These are phyloP conservation scores for Drosophila sechellia DNA, from an alignment of 1,140 invertebrate species.

Conservation along the genomic window DNA sequence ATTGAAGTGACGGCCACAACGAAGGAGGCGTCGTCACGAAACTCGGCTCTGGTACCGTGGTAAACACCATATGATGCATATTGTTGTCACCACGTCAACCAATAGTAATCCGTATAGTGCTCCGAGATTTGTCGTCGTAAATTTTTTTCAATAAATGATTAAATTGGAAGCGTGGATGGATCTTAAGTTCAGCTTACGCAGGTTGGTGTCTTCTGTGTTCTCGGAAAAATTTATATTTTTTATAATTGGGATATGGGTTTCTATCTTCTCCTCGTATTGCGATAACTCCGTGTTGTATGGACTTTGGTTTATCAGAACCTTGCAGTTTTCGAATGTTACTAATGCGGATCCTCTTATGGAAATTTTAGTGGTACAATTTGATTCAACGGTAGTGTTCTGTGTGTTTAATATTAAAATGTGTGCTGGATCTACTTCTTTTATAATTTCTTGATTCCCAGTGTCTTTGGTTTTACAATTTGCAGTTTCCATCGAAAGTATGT, in stretches of 20 bases:
- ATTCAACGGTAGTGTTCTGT: neutral
- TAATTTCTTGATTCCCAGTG: neutral
- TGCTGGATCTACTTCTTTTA: neutral
- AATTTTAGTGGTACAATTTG: neutral
- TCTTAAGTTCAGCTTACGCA: neutral
- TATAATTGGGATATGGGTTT: neutral
- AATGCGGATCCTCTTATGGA: neutral
- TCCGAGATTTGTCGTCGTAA: neutral
- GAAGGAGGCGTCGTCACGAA: too few species aligned
- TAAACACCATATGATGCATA: too few species aligned
- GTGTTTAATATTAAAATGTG: neutral
- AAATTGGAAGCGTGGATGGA: constrained; percentile 4
- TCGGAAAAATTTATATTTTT: neutral
- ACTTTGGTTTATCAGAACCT: too few species aligned
- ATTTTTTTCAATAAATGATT: neutral
- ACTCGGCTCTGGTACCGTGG: too few species aligned
- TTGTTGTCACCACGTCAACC: too few species aligned
- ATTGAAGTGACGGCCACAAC: too few species aligned
- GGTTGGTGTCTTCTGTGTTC: neutral
- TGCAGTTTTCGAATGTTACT: neutral
- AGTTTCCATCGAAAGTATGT: neutral
- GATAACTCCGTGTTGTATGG: too few species aligned
- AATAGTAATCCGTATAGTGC: too few species aligned
- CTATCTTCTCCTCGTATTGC: neutral
- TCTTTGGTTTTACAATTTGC: neutral